Evolutionary conservation across 2,113 vertebrate species (phyloP).

Genomic region (Heterocephalus glaber): DNA sequence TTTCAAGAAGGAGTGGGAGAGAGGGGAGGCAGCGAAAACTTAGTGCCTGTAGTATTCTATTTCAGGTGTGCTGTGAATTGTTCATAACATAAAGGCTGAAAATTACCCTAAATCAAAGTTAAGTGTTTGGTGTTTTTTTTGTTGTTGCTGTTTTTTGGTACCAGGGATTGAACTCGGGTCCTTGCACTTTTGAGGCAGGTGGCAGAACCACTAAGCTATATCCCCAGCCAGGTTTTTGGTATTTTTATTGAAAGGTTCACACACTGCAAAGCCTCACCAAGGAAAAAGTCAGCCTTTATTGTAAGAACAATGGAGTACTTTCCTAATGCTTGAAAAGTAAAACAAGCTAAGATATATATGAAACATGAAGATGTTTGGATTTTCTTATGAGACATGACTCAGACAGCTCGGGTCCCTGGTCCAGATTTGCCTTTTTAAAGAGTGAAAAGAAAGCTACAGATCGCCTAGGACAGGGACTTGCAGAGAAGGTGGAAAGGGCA

Average conservation of each 20-base stretch:
- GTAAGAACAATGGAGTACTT: conserved; percentile 50
- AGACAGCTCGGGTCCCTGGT: background rate
- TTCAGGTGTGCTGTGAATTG: conserved; percentile 36
- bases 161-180: no score
- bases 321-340: conserved; percentile 50
- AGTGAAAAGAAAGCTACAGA: background rate
- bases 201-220: no score
- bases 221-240: no score
- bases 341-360: background rate
- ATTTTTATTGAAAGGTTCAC: background rate
- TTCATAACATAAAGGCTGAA: conserved; percentile 46
- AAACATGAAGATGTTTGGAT: background rate
- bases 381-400: background rate
- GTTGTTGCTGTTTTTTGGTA: no score
- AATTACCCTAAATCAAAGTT: conserved; percentile 19
- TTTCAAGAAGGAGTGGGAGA: background rate
- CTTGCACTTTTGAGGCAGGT: no score
- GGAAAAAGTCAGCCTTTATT: conserved; percentile 54
- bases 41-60: background rate
- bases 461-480: background rate
- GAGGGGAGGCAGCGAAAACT: background rate
- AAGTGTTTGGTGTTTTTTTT: background rate
- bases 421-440: background rate
- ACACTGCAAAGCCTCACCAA: background rate
- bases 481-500: background rate